Base-by-base conservation (phyloP, 2,797 vertebrate genomes). In the Macroramphosus scolopax region DNA sequence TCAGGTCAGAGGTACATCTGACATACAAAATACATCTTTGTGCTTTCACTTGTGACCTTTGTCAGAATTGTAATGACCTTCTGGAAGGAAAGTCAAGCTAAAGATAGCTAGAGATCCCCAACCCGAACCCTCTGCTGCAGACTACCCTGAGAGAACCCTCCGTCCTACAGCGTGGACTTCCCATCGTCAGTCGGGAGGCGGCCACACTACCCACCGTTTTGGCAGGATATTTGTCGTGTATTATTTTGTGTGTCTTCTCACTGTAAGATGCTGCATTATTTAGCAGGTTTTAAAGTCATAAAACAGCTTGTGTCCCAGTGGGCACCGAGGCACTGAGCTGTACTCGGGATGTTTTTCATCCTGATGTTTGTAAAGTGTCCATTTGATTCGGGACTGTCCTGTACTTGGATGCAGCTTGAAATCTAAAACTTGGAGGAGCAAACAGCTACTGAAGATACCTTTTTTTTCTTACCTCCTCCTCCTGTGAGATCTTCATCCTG, bases 221-320 rank as follows among this genome's bases (percentile, higher is more conserved):
- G 35, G 61, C 36, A 17, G 44, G 41, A 43, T 54, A 37, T 75
- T 48, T 45, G 41, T 45, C 38, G 50, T 81, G 75, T 63, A 33
- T 88, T 85, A 83, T 78, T 89, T 49, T 48, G 71, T 70, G 68
- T 85, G 79, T 77, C 61, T 78, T 78, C 72, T 64, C 78, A 83
- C 71, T 72, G 51, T 72, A 65, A 82, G 78, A 51, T 56, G 78
- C 58, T 90, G 63, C 77, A 82, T 92, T 91, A 90, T 93, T 92
- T 85, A 91, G 55, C 47, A 86, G 86, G 71, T 89, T 89, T 88
- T 90, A 91, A 91, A 92, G 86, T 88, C 82, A 88, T 83, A 88
- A 91, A 91, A 75, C 88, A 92, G 89, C 80, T 89, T 84, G 81
- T 77, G 75, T 83, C 81, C 83, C 87, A 83, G 82, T 60, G 77